phyloP scores from a whole-genome alignment of 2,113 vertebrate species.

The Odontophorus gujanensis region DNA sequence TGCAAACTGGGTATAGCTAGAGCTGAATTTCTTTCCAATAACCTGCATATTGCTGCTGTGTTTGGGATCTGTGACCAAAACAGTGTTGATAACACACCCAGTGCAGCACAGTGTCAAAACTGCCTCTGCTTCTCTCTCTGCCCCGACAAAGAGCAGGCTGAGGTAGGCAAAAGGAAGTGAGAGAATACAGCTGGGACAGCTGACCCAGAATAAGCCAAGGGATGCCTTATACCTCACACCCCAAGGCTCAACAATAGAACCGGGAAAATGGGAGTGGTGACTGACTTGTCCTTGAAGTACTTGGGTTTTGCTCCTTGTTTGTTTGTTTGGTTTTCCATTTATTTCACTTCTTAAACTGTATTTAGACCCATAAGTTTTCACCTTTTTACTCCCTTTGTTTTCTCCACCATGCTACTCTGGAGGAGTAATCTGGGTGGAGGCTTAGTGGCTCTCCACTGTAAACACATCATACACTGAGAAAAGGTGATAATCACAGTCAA shows the following conservation, averaged over 20 bases:
- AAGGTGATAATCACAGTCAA: neutral
- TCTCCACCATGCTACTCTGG: neutral
- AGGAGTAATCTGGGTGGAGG: neutral
- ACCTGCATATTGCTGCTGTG: fast-evolving
- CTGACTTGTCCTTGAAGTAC: neutral
- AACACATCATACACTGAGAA: neutral
- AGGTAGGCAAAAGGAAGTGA: neutral
- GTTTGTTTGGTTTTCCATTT: neutral
- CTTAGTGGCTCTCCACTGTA: neutral
- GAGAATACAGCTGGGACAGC: neutral
- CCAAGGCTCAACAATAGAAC: neutral
- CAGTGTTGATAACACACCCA: neutral
- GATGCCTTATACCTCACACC: fast-evolving
- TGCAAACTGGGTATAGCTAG: neutral
- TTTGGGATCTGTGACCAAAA: neutral
- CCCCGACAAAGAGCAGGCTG: fast-evolving
- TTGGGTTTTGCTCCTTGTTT: neutral
- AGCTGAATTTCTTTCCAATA: neutral
- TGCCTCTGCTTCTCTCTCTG: neutral
- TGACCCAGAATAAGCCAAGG: fast-evolving
- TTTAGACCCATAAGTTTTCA: neutral
- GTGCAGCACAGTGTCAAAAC: neutral
- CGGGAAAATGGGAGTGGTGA: neutral
- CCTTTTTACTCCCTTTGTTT: neutral
- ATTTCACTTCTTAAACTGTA: neutral